Percentiles rank a stretch among this genome's conserved stretches.
Conservation (phyloP, 2,888 invertebrate genomes). For the Aphrophora alni region DNA sequence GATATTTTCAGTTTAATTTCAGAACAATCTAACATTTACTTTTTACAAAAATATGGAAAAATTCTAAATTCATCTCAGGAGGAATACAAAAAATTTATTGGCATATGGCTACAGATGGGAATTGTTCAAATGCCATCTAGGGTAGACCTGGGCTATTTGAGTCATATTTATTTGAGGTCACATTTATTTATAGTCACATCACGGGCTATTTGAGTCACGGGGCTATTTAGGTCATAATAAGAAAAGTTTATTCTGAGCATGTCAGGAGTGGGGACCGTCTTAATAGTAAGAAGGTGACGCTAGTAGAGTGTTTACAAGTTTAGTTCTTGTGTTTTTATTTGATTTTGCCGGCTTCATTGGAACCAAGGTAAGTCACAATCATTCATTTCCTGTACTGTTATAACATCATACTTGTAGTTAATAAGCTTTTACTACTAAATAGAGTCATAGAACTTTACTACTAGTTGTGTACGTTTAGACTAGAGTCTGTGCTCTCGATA, state of each 20-base stretch:
- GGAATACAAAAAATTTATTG: background rate
- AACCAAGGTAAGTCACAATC: background rate
- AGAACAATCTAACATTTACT: background rate
- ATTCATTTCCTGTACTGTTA: background rate
- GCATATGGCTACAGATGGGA: background rate
- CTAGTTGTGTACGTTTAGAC: background rate
- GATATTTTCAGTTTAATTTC: background rate
- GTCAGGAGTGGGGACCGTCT: too few species aligned
- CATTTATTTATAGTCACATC: too few species aligned
- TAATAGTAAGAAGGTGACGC: background rate
- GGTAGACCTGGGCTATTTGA: background rate
- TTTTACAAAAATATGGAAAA: background rate
- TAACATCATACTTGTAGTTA: background rate
- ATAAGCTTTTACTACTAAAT: background rate
- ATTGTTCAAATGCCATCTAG: slow-evolving; percentile 10
- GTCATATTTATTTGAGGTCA: too few species aligned
- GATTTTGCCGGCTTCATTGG: background rate
- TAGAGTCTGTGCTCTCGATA: background rate
- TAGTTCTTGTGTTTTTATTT: background rate
- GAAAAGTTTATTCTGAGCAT: too few species aligned
- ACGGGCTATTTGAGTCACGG: too few species aligned
- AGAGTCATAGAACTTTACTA: background rate
- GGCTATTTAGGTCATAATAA: too few species aligned
- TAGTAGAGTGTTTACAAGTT: background rate
- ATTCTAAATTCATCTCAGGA: background rate